These are phyloP conservation scores for Saccostrea cuccullata DNA, from an alignment of 1,140 invertebrate genomes.

Conservation along the genomic window DNA sequence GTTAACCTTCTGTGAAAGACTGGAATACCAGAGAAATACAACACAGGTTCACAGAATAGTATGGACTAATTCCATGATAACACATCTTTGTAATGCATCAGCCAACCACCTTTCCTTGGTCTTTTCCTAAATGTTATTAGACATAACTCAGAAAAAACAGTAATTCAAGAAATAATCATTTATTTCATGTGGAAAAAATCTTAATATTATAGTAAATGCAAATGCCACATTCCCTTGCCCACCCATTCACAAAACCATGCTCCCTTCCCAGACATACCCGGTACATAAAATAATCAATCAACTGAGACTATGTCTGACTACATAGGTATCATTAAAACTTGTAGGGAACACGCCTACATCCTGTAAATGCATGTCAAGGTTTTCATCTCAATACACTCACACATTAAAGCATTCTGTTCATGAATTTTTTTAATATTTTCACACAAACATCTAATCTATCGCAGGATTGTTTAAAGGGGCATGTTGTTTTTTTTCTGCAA, in stretches of 20 bases:
- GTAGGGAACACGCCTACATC: neutral
- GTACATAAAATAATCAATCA: slow-evolving; percentile 15
- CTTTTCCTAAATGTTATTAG: neutral
- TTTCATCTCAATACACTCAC: neutral
- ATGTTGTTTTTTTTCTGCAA: neutral
- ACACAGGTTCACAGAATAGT: no score
- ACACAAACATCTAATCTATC: neutral
- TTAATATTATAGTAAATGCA: neutral
- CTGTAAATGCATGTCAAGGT: neutral
- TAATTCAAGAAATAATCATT: neutral
- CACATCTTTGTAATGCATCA: no score
- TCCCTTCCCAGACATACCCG: neutral
- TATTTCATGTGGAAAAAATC: slow-evolving; percentile 28
- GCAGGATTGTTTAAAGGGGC: neutral
- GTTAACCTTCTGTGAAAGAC: no score
- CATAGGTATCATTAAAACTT: neutral
- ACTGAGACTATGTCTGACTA: slow-evolving; percentile 2
- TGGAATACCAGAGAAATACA: no score
- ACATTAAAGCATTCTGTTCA: neutral
- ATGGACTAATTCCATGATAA: no score
- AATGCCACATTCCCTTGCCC: neutral
- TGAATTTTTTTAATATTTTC: neutral
- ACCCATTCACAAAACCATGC: slow-evolving; percentile 12
- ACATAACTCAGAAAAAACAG: neutral
- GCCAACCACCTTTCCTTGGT: no score